Evolutionary conservation across 2,888 invertebrate genomes (phyloP).

Genomic region (Patella pellucida): DNA sequence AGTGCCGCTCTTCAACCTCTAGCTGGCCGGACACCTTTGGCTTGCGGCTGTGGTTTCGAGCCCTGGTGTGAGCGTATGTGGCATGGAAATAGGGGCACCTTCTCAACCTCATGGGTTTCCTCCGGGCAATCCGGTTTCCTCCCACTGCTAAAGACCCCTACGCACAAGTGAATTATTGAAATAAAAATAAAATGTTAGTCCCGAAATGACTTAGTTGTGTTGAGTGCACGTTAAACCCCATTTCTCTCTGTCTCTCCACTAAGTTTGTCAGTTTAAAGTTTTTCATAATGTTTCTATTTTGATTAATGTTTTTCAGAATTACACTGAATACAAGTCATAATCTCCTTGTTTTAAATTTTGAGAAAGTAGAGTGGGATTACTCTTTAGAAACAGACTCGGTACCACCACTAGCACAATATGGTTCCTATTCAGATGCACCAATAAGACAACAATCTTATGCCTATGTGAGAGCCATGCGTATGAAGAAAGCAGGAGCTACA

Average conservation of each 20-base stretch:
- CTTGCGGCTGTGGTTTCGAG: too few relatives aligned
- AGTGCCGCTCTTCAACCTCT: too few relatives aligned
- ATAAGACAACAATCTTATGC: constrained; percentile 64
- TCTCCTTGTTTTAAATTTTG: constrained; percentile 68
- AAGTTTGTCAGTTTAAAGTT: not conserved
- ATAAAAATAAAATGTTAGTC: too few relatives aligned
- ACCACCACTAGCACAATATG: constrained; percentile 66
- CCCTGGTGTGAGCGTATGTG: too few relatives aligned
- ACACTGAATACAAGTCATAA: constrained; percentile 66
- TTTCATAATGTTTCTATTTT: constrained; percentile 11
- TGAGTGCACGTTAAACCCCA: not conserved
- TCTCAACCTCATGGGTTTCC: too few relatives aligned
- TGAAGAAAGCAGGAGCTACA: constrained; percentile 65
- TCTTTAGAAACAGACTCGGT: constrained; percentile 65
- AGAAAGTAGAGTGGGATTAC: constrained; percentile 69
- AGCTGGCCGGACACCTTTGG: too few relatives aligned
- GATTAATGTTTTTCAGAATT: constrained; percentile 54
- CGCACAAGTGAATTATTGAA: too few relatives aligned
- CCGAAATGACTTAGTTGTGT: too few relatives aligned
- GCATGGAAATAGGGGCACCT: too few relatives aligned
- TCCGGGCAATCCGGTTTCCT: too few relatives aligned
- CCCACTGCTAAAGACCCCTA: too few relatives aligned
- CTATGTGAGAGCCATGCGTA: constrained; percentile 68
- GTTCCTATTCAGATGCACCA: constrained; percentile 65
- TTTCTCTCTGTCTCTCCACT: not conserved